Evolutionary conservation across 2,113 vertebrate species (phyloP).

Genomic region (Pyrgilauda ruficollis): DNA sequence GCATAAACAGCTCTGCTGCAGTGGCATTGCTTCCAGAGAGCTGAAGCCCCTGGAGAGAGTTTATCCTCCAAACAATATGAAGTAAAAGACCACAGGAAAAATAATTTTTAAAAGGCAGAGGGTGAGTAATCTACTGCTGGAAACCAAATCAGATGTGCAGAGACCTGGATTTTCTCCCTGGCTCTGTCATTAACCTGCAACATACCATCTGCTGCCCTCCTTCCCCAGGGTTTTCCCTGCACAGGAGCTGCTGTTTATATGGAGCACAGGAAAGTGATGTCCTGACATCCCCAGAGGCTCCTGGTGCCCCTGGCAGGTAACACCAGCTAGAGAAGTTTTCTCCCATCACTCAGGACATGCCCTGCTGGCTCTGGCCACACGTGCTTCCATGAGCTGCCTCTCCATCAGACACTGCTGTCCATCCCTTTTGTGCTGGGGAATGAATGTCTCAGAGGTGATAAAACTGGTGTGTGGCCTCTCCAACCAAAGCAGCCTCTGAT

Average conservation of each 20-base stretch:
- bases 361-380: background rate
- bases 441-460: background rate
- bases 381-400: background rate
- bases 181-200: background rate
- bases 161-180: background rate
- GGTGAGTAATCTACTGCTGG: background rate
- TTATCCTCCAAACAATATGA: background rate
- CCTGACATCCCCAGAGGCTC: background rate
- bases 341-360: background rate
- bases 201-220: background rate
- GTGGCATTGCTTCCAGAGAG: background rate
- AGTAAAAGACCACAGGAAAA: background rate
- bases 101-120: background rate
- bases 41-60: background rate
- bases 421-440: background rate
- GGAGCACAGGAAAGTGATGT: background rate
- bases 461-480: background rate
- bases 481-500: background rate
- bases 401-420: background rate
- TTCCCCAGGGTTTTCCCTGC: background rate
- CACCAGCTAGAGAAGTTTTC: background rate
- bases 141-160: background rate
- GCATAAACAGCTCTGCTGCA: background rate
- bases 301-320: background rate
- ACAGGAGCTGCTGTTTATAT: background rate